phyloP scores from a whole-genome alignment of 2,797 vertebrate genomes.

The Hippopotamyrus pictus region DNA sequence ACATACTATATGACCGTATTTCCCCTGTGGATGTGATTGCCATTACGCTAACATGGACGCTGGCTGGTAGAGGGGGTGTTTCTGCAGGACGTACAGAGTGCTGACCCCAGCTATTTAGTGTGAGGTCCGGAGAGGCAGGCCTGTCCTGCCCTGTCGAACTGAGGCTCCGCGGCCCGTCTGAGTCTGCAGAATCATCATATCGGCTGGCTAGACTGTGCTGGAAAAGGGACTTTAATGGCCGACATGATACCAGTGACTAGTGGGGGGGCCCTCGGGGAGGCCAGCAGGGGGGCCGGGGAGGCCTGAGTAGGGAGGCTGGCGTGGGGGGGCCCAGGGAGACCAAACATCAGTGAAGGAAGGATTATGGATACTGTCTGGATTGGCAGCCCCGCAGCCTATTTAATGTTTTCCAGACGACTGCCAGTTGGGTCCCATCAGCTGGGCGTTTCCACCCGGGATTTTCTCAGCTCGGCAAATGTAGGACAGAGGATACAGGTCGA shows the following conservation, averaged over 20 bases:
- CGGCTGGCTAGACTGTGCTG: slow-evolving; percentile 20
- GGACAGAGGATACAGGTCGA: not conserved
- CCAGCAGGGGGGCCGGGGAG: too few species aligned
- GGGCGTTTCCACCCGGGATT: not conserved
- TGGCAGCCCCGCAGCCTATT: not conserved
- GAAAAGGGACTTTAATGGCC: slow-evolving; percentile 12
- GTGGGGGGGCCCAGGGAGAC: not conserved
- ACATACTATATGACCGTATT: not conserved
- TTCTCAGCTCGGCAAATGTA: not conserved
- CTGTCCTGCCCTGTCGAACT: too few species aligned
- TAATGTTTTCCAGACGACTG: not conserved
- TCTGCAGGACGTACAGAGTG: not conserved
- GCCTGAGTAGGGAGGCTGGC: too few species aligned
- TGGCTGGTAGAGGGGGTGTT: not conserved
- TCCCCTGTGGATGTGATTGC: not conserved
- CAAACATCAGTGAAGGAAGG: not conserved
- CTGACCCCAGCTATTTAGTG: not conserved
- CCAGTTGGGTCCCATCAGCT: not conserved
- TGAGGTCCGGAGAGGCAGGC: not conserved
- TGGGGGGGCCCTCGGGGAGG: not conserved
- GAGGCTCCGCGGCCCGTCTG: not conserved
- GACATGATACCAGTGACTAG: slow-evolving; percentile 7
- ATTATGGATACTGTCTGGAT: not conserved
- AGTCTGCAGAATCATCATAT: slow-evolving; percentile 31
- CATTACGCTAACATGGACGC: not conserved